Conservation (phyloP, 2,797 vertebrate species). For the Lutjanus argentimaculatus region DNA sequence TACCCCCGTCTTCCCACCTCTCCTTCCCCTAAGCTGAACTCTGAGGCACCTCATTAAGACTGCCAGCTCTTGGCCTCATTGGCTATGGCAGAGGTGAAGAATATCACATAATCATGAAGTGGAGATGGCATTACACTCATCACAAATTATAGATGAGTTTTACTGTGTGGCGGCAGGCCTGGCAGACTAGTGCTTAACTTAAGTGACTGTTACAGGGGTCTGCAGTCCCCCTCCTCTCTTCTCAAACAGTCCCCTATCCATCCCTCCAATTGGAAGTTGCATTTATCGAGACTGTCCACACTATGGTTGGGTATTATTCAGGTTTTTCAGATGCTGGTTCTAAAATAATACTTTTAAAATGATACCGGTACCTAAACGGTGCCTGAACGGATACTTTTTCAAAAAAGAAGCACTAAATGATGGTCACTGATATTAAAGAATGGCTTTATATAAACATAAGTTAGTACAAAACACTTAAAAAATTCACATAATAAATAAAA, state of each 20-base stretch:
- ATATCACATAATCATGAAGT: conserved; percentile 96
- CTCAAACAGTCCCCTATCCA: conserved; percentile 30
- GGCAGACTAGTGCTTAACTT: conserved; percentile 71
- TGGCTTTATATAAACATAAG: too few relatives aligned
- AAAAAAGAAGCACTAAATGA: too few relatives aligned
- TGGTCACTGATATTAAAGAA: too few relatives aligned
- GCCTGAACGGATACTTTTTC: too few relatives aligned
- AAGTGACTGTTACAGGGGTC: conserved; percentile 81
- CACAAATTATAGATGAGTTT: conserved; percentile 92
- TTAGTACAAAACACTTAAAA: too few relatives aligned
- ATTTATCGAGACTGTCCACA: conserved; percentile 42
- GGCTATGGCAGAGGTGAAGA: conserved; percentile 93
- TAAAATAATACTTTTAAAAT: too few relatives aligned
- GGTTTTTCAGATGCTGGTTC: too few relatives aligned
- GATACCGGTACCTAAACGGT: too few relatives aligned
- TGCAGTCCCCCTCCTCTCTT: conserved; percentile 47
- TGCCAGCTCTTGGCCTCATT: conserved; percentile 84
- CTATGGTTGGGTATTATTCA: too few relatives aligned
- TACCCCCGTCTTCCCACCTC: conserved; percentile 56
- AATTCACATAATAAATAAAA: too few relatives aligned
- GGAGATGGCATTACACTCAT: conserved; percentile 92
- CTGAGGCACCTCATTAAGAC: conserved; percentile 84
- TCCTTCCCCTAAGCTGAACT: conserved; percentile 78
- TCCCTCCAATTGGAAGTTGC: conserved; percentile 31
- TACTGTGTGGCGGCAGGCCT: conserved; percentile 70